Base-by-base conservation (phyloP, 2,888 invertebrate species). In the Pseudoips prasinana region DNA sequence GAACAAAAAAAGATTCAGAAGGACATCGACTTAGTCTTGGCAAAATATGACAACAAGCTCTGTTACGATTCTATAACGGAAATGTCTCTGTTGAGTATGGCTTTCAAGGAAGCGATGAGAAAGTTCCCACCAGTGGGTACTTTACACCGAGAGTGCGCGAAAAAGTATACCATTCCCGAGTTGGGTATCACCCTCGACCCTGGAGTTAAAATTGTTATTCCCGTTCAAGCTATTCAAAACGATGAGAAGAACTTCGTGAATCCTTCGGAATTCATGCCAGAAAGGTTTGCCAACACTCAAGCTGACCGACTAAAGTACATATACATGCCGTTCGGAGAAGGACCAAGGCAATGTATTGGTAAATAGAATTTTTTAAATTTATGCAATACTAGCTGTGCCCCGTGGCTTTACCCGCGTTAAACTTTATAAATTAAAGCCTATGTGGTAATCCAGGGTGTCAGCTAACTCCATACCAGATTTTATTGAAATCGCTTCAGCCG, bases 321-420 rank as follows among this genome's bases (percentile, higher is more conserved):
- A 0, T 82, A 73, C 29, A 10, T 81, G 29, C 80, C 82, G 0
- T 81, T 81, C 37, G 82, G 82, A 10, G 64, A 63, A 28, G 82
- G 82, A 22, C 73, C 80, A 1, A 61, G 82, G 30, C 62, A 64
- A 23, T 82, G 82, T 31, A 66, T 79, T 14, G 82, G 82, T 82
- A 33, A 64, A 70, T 20, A 18, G 3, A n/a, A n/a, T n/a, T n/a
- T n/a, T n/a, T n/a, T n/a, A n/a, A n/a, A n/a, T n/a, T n/a, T n/a
- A n/a, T n/a, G n/a, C n/a, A n/a, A n/a, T n/a, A n/a, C n/a, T n/a
- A n/a, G n/a, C n/a, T n/a, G n/a, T n/a, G n/a, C n/a, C n/a, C n/a
- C n/a, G n/a, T n/a, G n/a, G n/a, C n/a, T n/a, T n/a, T n/a, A n/a
- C n/a, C n/a, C n/a, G n/a, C n/a, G n/a, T n/a, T n/a, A n/a, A n/a